Base-by-base conservation (phyloP, 2,113 vertebrate genomes). In the Caracal caracal region DNA sequence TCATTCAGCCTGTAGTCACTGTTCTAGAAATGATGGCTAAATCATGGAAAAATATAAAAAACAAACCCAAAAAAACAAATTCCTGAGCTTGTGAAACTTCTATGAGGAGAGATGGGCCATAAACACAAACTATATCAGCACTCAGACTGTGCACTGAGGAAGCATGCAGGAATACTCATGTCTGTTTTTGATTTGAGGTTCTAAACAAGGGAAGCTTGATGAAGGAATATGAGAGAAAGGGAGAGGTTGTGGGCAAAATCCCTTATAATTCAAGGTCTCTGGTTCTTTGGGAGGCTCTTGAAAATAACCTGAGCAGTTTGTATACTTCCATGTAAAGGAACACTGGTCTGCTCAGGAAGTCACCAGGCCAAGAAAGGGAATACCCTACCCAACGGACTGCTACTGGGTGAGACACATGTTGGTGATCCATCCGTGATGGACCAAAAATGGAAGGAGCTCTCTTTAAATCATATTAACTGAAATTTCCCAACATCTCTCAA, bases 401-500 rank as follows among this genome's bases (percentile, higher is more conserved):
- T 66, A 2, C 16, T 70, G 6, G 47, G 10, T n/a, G 28, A 88
- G 33, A 93, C 11, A 76, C 12, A 10, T 28, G 28, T 26, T 28
- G 53, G 22, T 11, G 56, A 63, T 35, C 49, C 10, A 30, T 53
- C 6, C 68, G 9, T 13, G 3, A 22, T 53, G 24, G 47, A 3
- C 15, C 28, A 75, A 0, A 43, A 28, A 43, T 17, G 19, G 33
- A 81, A 20, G 30, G 22, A 66, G 16, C 12, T 81, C 82, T 61
- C 35, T 81, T 79, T 40, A 75, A 61, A 47, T 79, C 26, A 73
- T 68, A 90, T 43, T 86, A 90, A 35, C n/a, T 83, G 63, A 97
- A 81, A 89, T 56, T 93, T 71, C 0, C 9, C 24, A 81, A 17
- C 8, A 71, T 63, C 3, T 49, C 30, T 65, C 70, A 86, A 56